Evolutionary conservation across 2,797 vertebrate genomes (phyloP).

Genomic region (Danio jaintianensis): DNA sequence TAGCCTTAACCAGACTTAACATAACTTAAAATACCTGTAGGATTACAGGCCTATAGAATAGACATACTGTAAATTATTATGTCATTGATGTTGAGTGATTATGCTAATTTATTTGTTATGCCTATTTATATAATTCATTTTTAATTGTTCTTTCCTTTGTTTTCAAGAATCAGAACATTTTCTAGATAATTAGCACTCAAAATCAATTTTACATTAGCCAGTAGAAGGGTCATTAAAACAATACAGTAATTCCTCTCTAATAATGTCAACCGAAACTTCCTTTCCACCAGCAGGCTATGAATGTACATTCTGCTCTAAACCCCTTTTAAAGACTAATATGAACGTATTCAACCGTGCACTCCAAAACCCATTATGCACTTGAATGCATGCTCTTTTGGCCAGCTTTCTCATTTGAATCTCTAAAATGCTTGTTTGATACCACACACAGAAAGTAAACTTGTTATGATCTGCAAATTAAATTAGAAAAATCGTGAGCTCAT

Average conservation of each 20-base stretch:
- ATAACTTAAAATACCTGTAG: too few relatives aligned
- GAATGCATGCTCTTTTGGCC: neutral
- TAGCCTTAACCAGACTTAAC: too few relatives aligned
- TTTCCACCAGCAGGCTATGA: neutral
- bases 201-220: neutral
- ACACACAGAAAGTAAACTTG: constrained; percentile 14
- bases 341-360: constrained; percentile 13
- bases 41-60: too few relatives aligned
- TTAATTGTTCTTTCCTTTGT: neutral
- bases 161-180: neutral
- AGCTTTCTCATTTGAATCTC: neutral
- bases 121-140: neutral
- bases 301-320: neutral
- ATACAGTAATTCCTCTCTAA: neutral
- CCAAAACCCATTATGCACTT: constrained; percentile 14
- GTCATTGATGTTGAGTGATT: neutral
- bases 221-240: neutral
- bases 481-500: neutral
- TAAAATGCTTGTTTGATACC: constrained; percentile 13
- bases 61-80: too few relatives aligned
- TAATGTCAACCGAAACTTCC: too few relatives aligned
- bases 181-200: neutral
- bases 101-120: neutral
- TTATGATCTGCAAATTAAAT: constrained; percentile 26
- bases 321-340: constrained; percentile 15